phyloP scores from a whole-genome alignment of 1,140 invertebrate species.

The Pachypeltis micranthus region DNA sequence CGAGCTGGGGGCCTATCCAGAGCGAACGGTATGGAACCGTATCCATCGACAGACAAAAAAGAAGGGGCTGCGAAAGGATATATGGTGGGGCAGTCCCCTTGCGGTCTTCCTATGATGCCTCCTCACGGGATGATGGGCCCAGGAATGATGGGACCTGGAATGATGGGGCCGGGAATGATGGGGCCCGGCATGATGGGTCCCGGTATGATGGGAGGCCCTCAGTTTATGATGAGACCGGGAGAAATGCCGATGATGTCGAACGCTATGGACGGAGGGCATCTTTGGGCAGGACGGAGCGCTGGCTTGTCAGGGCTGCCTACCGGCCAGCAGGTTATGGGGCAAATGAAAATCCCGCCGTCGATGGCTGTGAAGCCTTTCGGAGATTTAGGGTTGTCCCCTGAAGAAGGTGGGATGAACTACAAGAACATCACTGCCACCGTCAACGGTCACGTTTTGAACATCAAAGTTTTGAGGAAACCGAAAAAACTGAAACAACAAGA shows the following conservation, averaged over 20 bases:
- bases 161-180: background rate
- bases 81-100: too few relatives aligned
- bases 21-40: background rate
- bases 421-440: conserved; percentile 11
- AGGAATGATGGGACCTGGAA: background rate
- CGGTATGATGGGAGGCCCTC: background rate
- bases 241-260: too few relatives aligned
- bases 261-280: too few relatives aligned
- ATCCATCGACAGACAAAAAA: background rate
- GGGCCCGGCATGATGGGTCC: background rate
- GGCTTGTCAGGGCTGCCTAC: too few relatives aligned
- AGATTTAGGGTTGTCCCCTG: background rate
- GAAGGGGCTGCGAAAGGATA: too few relatives aligned
- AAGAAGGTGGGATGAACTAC: background rate
- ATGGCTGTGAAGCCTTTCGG: background rate
- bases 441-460: conserved; percentile 12
- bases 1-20: too few relatives aligned
- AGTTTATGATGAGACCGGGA: background rate
- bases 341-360: too few relatives aligned
- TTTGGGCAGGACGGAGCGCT: too few relatives aligned
- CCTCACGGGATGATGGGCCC: background rate
- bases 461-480: conserved; percentile 11
- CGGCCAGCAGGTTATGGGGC: too few relatives aligned
- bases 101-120: background rate
- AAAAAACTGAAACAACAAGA: conserved; percentile 2